phyloP scores from a whole-genome alignment of 2,113 vertebrate species.

The Glareola pratincola region DNA sequence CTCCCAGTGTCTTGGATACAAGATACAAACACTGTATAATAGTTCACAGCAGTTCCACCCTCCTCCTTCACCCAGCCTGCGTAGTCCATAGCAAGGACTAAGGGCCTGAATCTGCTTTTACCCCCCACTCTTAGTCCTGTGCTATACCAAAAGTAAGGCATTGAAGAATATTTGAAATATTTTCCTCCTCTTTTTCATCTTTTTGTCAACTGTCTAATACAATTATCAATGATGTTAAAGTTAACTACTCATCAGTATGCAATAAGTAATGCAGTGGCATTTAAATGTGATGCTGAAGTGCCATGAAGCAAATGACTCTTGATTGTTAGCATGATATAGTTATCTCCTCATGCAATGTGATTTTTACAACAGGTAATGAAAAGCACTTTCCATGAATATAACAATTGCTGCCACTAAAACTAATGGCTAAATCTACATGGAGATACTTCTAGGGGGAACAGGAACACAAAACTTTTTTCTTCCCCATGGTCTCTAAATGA shows the following conservation, averaged over 20 bases:
- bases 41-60: background rate
- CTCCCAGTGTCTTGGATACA: background rate
- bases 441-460: background rate
- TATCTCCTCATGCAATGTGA: background rate
- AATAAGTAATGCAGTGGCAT: background rate
- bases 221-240: background rate
- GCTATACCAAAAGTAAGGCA: background rate
- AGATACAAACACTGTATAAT: background rate
- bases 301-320: background rate
- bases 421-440: background rate
- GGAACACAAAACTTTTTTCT: background rate
- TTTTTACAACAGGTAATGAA: background rate
- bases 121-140: background rate
- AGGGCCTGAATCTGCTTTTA: background rate
- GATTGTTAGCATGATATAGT: background rate
- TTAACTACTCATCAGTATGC: background rate
- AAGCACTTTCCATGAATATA: background rate
- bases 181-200: background rate
- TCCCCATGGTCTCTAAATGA: background rate
- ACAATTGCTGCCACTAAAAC: background rate
- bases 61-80: background rate
- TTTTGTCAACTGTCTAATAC: background rate
- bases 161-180: background rate
- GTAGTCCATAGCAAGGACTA: background rate
- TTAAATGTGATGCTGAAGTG: background rate